Evolutionary conservation across 2,888 invertebrate species (phyloP), one percentile per base, ranked within the genome.

Genomic region (Dynastes hyllus): DNA sequence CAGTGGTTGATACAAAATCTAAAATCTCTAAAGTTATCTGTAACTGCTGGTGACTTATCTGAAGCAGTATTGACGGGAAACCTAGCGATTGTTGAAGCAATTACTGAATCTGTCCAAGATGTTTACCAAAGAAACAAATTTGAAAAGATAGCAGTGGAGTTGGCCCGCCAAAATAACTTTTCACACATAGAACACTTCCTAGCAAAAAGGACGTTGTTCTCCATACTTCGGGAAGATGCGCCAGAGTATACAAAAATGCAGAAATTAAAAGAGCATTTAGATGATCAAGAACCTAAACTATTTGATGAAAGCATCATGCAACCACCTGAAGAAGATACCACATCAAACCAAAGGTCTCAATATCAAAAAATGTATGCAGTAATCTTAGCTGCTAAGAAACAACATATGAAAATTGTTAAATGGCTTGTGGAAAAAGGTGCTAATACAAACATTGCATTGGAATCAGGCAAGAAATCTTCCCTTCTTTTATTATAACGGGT

Each of bases 341-440:
- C 63, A 8, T 32, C 2, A 32, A 63, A 0, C 27, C 13, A 63
- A 32, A 4, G 1, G 0, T n/a, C 63, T 2, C 22, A 27, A 11
- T 5, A 32, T 40, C n/a, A 22, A 13, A 27, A 4, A 9, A 45
- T 40, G 22, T 4, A 37, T 4, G 29, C 55, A 2, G 61, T 61
- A 9, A 45, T 61, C 16, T 22, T 40, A n/a, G 61, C 61, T n/a
- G 45, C 45, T 37, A 27, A 63, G 1, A 9, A 45, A 37, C 58
- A 45, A 22, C 29, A 22, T 11, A 75, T 75, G 45, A 4, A 27
- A 2, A 61, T 75, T 8, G 61, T 75, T 9, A 61, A 45, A 16
- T 75, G 73, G 73, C 27, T 75, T 5, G 73, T 61, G 29, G 45
- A 58, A 22, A 61, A 75, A 27, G 61, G 73, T 27, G 61, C 73